A percentile compares a stretch with the other conserved stretches of the same genome.
Evolutionary conservation across 2,797 vertebrate genomes (phyloP).

Genomic region (Columba guinea): DNA sequence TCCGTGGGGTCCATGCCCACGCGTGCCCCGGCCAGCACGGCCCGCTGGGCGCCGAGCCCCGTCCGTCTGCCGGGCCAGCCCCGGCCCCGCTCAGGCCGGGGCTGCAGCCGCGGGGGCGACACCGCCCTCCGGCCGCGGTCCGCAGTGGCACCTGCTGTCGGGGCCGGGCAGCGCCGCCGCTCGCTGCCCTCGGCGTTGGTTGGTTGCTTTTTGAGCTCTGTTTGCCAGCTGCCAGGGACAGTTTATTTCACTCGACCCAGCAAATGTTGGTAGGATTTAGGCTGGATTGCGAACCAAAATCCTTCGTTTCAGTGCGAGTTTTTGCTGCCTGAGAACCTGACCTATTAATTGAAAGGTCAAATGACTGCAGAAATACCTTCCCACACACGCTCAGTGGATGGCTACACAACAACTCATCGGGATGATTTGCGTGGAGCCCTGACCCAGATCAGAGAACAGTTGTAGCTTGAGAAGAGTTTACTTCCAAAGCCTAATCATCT

Average conservation of each 20-base stretch:
- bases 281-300: not conserved
- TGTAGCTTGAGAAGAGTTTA: not conserved
- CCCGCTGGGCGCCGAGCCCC: too few relatives aligned
- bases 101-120: too few relatives aligned
- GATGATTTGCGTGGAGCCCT: accelerated
- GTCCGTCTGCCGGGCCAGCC: too few relatives aligned
- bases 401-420: accelerated
- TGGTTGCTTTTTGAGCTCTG: not conserved
- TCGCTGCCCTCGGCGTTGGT: too few relatives aligned
- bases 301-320: not conserved
- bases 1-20: not conserved
- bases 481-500: not conserved
- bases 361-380: not conserved
- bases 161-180: not conserved
- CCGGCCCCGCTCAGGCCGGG: too few relatives aligned
- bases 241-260: accelerated
- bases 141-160: not conserved
- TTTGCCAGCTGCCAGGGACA: accelerated
- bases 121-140: not conserved
- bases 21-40: not conserved
- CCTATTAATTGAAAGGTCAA: not conserved
- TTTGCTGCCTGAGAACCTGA: not conserved
- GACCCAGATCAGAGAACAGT: not conserved
- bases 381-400: accelerated
- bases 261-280: not conserved